These are phyloP conservation scores for Seladonia tumulorum DNA, from an alignment of 2,888 invertebrate species.

Conservation along the genomic window DNA sequence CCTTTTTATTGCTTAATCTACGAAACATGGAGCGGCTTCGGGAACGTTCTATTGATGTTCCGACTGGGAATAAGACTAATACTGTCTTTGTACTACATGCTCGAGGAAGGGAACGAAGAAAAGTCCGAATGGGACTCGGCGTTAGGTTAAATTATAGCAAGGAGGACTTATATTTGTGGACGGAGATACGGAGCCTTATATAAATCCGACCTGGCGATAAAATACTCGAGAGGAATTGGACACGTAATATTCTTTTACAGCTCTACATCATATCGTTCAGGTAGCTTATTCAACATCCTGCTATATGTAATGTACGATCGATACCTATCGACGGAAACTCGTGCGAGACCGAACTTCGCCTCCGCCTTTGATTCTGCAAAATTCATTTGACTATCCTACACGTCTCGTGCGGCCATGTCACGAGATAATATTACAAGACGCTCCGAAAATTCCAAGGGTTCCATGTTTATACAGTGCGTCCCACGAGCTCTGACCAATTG, in stretches of 20 bases:
- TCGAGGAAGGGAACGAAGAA: background rate
- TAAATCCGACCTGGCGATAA: conserved; percentile 14
- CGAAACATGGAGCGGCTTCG: background rate
- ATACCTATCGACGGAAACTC: conserved; percentile 15
- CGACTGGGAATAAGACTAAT: background rate
- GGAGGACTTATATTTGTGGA: background rate
- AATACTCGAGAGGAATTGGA: conserved; percentile 14
- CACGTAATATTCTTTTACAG: conserved; percentile 29
- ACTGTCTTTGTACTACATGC: too few species aligned
- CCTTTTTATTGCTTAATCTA: conserved; percentile 3
- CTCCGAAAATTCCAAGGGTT: background rate
- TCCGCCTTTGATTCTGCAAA: background rate
- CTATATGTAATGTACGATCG: background rate
- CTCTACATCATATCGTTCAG: conserved; percentile 15
- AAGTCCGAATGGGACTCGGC: background rate
- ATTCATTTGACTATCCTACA: background rate
- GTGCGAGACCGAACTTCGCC: background rate
- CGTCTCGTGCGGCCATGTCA: background rate
- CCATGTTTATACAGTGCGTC: background rate
- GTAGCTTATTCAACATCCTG: conserved; percentile 11
- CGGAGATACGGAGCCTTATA: conserved; percentile 6
- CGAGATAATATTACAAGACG: background rate
- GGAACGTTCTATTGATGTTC: background rate
- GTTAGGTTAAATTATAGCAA: background rate
- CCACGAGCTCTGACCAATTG: too few species aligned